Evolutionary conservation across 2,797 vertebrate genomes (phyloP), one percentile per base, ranked within the genome.

Genomic region (Tenualosa ilisha): DNA sequence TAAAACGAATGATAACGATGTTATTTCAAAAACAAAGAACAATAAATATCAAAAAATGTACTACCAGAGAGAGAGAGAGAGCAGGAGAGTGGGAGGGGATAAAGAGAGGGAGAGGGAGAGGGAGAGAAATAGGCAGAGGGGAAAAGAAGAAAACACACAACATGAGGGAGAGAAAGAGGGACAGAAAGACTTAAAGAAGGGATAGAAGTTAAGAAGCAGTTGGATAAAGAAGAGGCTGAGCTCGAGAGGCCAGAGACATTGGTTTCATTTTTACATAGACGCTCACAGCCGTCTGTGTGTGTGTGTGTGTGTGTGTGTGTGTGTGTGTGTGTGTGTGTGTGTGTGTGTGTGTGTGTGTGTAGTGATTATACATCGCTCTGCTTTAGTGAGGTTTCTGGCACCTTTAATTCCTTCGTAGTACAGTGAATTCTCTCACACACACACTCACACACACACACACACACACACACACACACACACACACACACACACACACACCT

Each of bases 301-400:
- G 4, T 59, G 54, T 59, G 20, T 20, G 54, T 22, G 54, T 59
- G 54, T 26, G 9, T 12, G 61, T 12, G 61, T 63, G 61, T 26
- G n/a, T 63, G 61, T 24, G 61, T 63, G 61, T 63, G 61, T 63
- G 61, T 61, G 59, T n/a, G 61, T 24, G 61, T 63, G n/a, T 24
- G n/a, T 63, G 61, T 63, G n/a, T n/a, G n/a, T n/a, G n/a, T n/a
- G n/a, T n/a, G n/a, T n/a, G n/a, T n/a, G n/a, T n/a, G n/a, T n/a
- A 26, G n/a, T 65, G n/a, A 65, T 65, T 26, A 65, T 9, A 65
- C 61, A 65, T 56, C 54, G 20, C n/a, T 26, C 61, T 65, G n/a
- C 61, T 65, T 65, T 65, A 65, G 61, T 65, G n/a, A 65, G 61
- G 8, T 26, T 8, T 8, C 24, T 65, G 61, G 8, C n/a, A 65